phyloP scores from a whole-genome alignment of 2,888 invertebrate species.

The Lapara coniferarum region DNA sequence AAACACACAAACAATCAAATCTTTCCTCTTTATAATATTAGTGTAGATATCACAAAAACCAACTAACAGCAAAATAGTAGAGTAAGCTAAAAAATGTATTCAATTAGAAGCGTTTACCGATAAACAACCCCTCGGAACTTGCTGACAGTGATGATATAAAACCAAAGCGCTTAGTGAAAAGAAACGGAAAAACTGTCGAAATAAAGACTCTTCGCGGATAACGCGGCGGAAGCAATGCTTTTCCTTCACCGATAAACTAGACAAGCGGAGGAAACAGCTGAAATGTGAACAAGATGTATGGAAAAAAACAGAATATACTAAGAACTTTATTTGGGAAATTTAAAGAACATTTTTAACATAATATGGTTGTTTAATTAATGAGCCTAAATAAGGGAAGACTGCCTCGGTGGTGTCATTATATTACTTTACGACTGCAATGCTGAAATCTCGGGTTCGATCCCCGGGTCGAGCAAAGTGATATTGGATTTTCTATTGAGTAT shows the following conservation, averaged over 20 bases:
- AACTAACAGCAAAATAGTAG: neutral
- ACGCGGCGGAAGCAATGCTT: slow-evolving; percentile 73
- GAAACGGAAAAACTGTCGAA: slow-evolving; percentile 44
- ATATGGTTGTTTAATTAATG: neutral
- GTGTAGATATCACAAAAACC: neutral
- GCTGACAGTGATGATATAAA: slow-evolving; percentile 48
- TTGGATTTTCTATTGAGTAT: too few relatives aligned
- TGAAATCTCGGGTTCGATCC: too few relatives aligned
- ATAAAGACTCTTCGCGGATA: slow-evolving; percentile 64
- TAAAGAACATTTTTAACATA: neutral
- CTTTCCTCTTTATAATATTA: too few relatives aligned
- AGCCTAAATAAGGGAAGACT: too few relatives aligned
- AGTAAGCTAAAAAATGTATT: neutral
- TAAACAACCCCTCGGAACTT: neutral
- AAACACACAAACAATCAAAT: too few relatives aligned
- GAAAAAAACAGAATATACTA: slow-evolving; percentile 47
- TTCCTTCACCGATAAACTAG: slow-evolving; percentile 72
- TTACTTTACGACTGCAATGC: too few relatives aligned
- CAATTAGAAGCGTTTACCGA: slow-evolving; percentile 15
- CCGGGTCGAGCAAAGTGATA: too few relatives aligned
- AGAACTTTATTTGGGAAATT: neutral
- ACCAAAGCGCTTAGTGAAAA: slow-evolving; percentile 45
- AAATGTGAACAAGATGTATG: slow-evolving; percentile 69
- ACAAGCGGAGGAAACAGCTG: slow-evolving; percentile 72
- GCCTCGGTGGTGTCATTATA: too few relatives aligned